These are phyloP conservation scores for Cettia cetti DNA, from an alignment of 2,113 vertebrate genomes.

Conservation along the genomic window DNA sequence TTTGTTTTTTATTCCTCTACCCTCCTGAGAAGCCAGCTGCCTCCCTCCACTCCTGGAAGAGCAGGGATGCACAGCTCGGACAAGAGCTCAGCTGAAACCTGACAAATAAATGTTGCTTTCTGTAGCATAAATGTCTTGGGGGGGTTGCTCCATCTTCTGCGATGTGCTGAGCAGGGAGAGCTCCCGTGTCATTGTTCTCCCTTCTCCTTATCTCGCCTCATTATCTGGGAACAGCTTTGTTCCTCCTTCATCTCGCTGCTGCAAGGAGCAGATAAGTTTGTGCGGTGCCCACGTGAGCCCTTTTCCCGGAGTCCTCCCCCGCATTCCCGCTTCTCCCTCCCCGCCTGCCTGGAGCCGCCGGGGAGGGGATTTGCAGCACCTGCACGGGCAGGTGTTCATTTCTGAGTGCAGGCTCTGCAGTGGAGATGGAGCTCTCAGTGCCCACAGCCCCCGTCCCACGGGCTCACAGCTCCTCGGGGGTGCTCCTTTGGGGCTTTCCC, in stretches of 20 bases:
- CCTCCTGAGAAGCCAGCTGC: not conserved
- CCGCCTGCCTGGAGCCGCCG: not conserved
- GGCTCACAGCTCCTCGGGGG: not conserved
- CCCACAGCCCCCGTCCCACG: fast-evolving
- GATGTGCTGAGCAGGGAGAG: not conserved
- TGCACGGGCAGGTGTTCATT: fast-evolving
- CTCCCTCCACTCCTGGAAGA: not conserved
- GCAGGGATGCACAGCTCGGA: fast-evolving
- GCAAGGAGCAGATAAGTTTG: not conserved
- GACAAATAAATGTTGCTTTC: not conserved
- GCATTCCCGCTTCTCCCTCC: not conserved
- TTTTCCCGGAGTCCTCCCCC: not conserved
- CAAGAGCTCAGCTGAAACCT: not conserved
- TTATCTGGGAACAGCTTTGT: not conserved
- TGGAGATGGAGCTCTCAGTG: not conserved
- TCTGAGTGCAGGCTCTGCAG: fast-evolving
- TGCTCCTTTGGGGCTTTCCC: not conserved
- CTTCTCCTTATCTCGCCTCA: not conserved
- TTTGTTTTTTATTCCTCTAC: not conserved
- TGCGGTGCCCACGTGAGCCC: not conserved
- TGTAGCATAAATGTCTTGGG: not conserved
- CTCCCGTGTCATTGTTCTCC: not conserved
- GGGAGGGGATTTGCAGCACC: not conserved
- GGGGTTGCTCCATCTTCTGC: not conserved
- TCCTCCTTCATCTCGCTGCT: not conserved